Conservation (phyloP, 2,888 invertebrate species). For the Eledone cirrhosa region DNA sequence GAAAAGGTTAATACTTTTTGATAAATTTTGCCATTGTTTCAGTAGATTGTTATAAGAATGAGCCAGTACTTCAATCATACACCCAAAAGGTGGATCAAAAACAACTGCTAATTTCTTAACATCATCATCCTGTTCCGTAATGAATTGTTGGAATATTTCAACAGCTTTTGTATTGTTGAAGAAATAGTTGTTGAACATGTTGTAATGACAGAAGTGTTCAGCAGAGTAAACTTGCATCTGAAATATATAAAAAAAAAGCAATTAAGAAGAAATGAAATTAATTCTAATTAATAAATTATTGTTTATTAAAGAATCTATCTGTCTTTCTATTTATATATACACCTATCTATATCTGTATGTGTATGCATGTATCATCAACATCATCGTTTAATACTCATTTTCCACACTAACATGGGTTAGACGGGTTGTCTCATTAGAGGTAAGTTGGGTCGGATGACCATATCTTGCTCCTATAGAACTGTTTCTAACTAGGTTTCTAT, state of each 20-base stretch:
- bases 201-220: slow-evolving; percentile 80
- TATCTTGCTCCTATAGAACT: too few relatives aligned
- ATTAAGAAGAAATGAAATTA: not conserved
- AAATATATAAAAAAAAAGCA: slow-evolving; percentile 33
- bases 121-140: slow-evolving; percentile 66
- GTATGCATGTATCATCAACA: too few relatives aligned
- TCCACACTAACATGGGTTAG: too few relatives aligned
- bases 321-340: too few relatives aligned
- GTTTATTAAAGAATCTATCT: not conserved
- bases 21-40: slow-evolving; percentile 32
- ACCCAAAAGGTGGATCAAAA: slow-evolving; percentile 90
- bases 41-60: slow-evolving; percentile 72
- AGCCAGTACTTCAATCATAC: slow-evolving; percentile 82
- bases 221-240: slow-evolving; percentile 67
- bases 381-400: too few relatives aligned
- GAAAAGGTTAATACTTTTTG: not conserved
- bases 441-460: too few relatives aligned
- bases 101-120: slow-evolving; percentile 49
- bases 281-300: not conserved
- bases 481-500: too few relatives aligned
- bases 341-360: too few relatives aligned
- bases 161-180: slow-evolving; percentile 70
- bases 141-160: slow-evolving; percentile 44
- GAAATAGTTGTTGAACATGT: slow-evolving; percentile 90
- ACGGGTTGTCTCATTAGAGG: too few relatives aligned